phyloP scores from a whole-genome alignment of 2,888 invertebrate species.

The Brenthis ino region DNA sequence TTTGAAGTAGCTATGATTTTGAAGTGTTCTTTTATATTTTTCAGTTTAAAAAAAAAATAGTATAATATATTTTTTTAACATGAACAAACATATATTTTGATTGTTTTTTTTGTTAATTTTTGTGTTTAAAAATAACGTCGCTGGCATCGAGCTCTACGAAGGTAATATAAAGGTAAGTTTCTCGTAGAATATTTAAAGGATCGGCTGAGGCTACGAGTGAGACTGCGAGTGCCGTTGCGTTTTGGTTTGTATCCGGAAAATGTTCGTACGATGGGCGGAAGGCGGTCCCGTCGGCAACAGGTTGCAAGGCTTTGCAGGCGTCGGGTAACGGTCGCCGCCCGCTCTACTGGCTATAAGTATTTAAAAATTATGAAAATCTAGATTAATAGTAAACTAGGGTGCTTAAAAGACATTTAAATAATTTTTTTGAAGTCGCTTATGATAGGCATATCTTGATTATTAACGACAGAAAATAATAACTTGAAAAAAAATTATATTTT shows the following conservation, averaged over 20 bases:
- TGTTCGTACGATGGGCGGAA: constrained; percentile 71
- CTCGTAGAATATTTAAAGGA: constrained; percentile 35
- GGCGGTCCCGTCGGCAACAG: constrained; percentile 80
- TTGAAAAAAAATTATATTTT: too few species aligned
- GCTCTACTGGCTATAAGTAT: constrained; percentile 59
- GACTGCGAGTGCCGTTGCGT: constrained; percentile 7
- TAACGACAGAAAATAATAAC: too few species aligned
- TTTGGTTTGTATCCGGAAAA: constrained; percentile 37
- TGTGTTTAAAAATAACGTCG: constrained; percentile 55
- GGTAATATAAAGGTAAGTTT: constrained; percentile 46
- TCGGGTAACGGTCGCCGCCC: constrained; percentile 52
- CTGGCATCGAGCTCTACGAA: constrained; percentile 33
- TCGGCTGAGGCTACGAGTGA: constrained; percentile 21
- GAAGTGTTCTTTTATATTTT: constrained; percentile 59
- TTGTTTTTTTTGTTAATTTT: constrained; percentile 62
- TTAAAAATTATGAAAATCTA: constrained; percentile 45
- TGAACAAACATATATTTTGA: constrained; percentile 46
- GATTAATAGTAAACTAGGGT: background rate
- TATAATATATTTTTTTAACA: constrained; percentile 30
- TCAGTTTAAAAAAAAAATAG: constrained; percentile 49
- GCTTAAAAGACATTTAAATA: background rate
- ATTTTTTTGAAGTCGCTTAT: background rate
- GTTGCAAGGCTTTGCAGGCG: constrained; percentile 62
- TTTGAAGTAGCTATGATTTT: constrained; percentile 54
- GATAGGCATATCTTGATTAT: too few species aligned